Conservation (phyloP, 2,113 vertebrate genomes). For the Albula goreensis region DNA sequence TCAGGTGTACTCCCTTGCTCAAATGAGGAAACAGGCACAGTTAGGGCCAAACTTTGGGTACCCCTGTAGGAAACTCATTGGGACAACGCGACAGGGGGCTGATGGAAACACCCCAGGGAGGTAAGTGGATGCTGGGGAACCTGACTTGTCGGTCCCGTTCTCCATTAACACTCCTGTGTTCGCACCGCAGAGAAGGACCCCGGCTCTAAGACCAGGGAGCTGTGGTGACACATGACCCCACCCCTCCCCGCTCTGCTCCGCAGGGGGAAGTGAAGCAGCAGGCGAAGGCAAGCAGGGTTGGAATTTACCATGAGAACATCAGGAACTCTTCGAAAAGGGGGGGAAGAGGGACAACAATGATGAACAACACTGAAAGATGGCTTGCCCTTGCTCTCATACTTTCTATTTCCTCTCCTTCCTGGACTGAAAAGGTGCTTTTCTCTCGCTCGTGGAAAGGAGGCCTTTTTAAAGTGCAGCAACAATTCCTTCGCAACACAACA, state of each 20-base stretch:
- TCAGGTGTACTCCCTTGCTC: slow-evolving; percentile 31
- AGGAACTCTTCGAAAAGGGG: slow-evolving; percentile 54
- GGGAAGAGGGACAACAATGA: slow-evolving; percentile 41
- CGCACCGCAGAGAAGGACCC: slow-evolving; percentile 42
- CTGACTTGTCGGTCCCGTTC: neutral
- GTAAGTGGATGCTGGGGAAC: neutral
- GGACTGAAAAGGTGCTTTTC: slow-evolving; percentile 46
- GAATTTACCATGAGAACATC: slow-evolving; percentile 34
- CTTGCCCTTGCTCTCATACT: slow-evolving; percentile 27
- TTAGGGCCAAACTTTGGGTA: neutral
- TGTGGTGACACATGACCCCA: neutral
- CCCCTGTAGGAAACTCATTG: slow-evolving; percentile 7
- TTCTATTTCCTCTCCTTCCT: slow-evolving; percentile 59
- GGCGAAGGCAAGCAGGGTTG: neutral
- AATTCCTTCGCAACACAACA: slow-evolving; percentile 71
- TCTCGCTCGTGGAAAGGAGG: slow-evolving; percentile 39
- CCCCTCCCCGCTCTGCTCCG: neutral
- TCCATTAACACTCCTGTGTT: neutral
- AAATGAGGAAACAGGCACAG: slow-evolving; percentile 46
- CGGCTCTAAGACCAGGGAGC: slow-evolving; percentile 5
- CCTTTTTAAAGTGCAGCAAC: slow-evolving; percentile 53
- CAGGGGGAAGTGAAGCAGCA: slow-evolving; percentile 25
- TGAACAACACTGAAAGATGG: slow-evolving; percentile 55
- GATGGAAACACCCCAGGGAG: neutral
- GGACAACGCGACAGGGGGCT: slow-evolving; percentile 18